These are phyloP conservation scores for Altica lythri DNA, from an alignment of 2,888 invertebrate species.

Conservation along the genomic window DNA sequence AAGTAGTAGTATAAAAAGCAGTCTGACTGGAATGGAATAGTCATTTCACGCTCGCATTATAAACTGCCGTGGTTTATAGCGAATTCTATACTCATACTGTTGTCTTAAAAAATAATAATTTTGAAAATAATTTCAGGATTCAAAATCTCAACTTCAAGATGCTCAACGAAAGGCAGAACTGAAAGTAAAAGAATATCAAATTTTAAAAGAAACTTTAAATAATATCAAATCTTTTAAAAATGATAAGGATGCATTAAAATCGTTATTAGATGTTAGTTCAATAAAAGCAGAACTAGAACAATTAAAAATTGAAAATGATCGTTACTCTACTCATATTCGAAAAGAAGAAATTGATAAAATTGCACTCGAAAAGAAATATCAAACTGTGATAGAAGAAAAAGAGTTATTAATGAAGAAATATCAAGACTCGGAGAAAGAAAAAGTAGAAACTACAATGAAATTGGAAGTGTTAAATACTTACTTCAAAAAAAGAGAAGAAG, in stretches of 20 bases:
- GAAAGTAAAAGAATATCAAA: conserved; percentile 55
- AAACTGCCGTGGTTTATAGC: no score
- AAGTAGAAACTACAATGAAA: conserved; percentile 78
- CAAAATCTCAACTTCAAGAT: conserved; percentile 51
- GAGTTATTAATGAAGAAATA: conserved; percentile 63
- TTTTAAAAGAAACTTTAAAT: conserved; percentile 59
- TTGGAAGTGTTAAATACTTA: conserved; percentile 86
- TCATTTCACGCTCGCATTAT: no score
- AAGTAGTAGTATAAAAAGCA: no score
- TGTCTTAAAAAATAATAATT: no score
- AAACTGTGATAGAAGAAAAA: conserved; percentile 60
- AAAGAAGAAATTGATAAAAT: conserved; percentile 57
- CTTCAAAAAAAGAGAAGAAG: conserved; percentile 87
- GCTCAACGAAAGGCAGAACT: conserved; percentile 52
- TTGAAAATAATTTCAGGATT: conserved; percentile 43
- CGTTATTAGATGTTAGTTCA: conserved; percentile 61
- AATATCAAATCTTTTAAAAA: conserved; percentile 56
- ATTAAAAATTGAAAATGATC: conserved; percentile 61
- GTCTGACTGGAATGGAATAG: no score
- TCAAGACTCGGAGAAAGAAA: conserved; percentile 70
- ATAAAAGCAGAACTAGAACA: conserved; percentile 65
- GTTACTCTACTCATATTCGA: conserved; percentile 55
- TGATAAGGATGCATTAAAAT: conserved; percentile 50
- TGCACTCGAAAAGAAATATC: conserved; percentile 56
- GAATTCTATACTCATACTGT: no score